These are phyloP conservation scores for Semibalanus balanoides DNA, from an alignment of 1,140 invertebrate genomes.

Conservation along the genomic window DNA sequence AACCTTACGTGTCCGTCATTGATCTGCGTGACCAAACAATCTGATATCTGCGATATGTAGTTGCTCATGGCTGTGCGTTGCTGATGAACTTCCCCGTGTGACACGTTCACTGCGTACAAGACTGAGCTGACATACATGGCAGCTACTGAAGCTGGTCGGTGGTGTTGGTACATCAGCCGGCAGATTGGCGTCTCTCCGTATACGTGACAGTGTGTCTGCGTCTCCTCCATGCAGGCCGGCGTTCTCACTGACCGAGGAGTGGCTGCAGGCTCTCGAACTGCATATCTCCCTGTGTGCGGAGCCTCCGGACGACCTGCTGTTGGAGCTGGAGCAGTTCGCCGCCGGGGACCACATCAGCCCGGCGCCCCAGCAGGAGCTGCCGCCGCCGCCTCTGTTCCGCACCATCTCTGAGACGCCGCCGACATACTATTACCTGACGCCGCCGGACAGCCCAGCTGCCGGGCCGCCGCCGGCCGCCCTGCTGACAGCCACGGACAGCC, in stretches of 20 bases:
- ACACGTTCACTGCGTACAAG: too few relatives aligned
- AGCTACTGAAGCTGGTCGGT: too few relatives aligned
- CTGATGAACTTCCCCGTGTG: too few relatives aligned
- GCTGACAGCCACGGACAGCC: too few relatives aligned
- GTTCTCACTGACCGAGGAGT: neutral
- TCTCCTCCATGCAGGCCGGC: neutral
- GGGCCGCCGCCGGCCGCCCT: too few relatives aligned
- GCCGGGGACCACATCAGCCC: slow-evolving; percentile 41
- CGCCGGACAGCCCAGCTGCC: slow-evolving; percentile 13
- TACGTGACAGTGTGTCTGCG: neutral
- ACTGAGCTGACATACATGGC: too few relatives aligned
- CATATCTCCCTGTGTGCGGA: neutral
- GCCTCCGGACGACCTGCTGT: slow-evolving; percentile 17
- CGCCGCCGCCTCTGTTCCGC: slow-evolving; percentile 26
- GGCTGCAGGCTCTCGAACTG: neutral
- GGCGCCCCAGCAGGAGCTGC: slow-evolving; percentile 28
- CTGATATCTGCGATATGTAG: too few relatives aligned
- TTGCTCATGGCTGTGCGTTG: too few relatives aligned
- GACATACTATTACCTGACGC: slow-evolving; percentile 30
- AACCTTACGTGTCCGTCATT: too few relatives aligned
- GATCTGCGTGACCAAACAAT: too few relatives aligned
- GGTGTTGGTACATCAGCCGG: too few relatives aligned
- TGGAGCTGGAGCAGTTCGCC: slow-evolving; percentile 39
- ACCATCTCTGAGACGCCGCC: slow-evolving; percentile 37
- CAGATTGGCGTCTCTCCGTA: too few relatives aligned